Base-by-base conservation (phyloP, 2,888 invertebrate genomes). In the Luperina nickerlii region DNA sequence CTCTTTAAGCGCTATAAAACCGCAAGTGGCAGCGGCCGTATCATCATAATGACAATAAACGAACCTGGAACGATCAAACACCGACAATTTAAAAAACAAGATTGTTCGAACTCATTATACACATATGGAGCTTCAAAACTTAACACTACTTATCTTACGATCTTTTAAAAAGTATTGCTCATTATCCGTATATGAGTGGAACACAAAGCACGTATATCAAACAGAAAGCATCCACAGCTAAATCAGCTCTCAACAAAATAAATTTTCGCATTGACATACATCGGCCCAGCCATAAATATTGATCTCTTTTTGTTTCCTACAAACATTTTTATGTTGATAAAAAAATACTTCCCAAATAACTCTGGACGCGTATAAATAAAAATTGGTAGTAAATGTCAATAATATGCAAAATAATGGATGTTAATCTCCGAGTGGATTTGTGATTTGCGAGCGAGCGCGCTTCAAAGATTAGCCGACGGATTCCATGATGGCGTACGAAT, bases 351-450 rank as follows among this genome's bases (percentile, higher is more conserved):
- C 96, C 95, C 95, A 96, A 96, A 96, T 96, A 96, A 94, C 96
- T 96, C 92, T 91, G 94, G 92, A 93, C 92, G 92, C 91, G 89
- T 93, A 96, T 96, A 96, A 97, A 96, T 96, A 96, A 95, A 94
- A 93, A 94, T 92, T 94, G 96, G 96, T 96, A 96, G 96, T 97
- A 96, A 96, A 96, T 94, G 96, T 96, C 96, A 96, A 96, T 96
- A 96, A 96, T 96, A 97, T 96, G 96, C 95, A 96, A 96, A 96
- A 96, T 96, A 96, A 96, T 96, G 96, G 95, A 95, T 95, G 95
- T 94, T 96, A 95, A 96, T 96, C 95, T 95, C 9, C 90, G 93
- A 91, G 89, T 91, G 94, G 94, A 93, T 93, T 91, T 94, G 95
- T 96, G 96, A 96, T 96, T 96, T 96, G 96, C 94, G 96, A 95